Conservation (phyloP, 2,888 invertebrate genomes). For the Spodoptera picta region DNA sequence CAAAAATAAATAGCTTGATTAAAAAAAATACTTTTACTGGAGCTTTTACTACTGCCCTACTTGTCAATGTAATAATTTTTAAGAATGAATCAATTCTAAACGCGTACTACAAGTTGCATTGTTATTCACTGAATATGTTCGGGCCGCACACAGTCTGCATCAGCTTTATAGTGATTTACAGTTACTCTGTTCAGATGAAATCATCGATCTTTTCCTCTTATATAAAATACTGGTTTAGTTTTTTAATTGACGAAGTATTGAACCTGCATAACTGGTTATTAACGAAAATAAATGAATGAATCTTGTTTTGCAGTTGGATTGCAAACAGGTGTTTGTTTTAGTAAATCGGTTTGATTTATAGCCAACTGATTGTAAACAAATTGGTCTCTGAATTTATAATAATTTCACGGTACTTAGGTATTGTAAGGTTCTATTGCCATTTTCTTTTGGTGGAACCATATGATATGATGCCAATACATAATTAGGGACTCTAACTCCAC, state of each 20-base stretch:
- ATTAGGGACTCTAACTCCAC: too few species aligned
- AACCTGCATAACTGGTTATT: constrained; percentile 13
- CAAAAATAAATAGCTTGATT: too few species aligned
- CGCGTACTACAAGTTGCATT: constrained; percentile 25
- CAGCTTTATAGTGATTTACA: constrained; percentile 14
- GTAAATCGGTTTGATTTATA: constrained; percentile 1
- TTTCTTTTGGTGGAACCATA: too few species aligned
- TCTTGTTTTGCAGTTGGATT: constrained; percentile 3
- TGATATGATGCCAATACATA: too few species aligned
- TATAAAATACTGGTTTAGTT: constrained; percentile 3
- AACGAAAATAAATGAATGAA: background rate
- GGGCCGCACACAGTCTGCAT: constrained; percentile 36
- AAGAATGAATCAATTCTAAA: constrained; percentile 19
- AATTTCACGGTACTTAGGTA: too few species aligned
- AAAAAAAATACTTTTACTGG: too few species aligned
- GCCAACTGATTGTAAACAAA: background rate
- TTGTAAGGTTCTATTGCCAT: too few species aligned
- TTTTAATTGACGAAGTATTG: too few species aligned
- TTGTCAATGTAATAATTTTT: background rate
- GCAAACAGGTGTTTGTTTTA: constrained; percentile 6
- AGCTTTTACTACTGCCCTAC: too few species aligned
- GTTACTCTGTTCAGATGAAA: constrained; percentile 17
- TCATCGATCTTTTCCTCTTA: constrained; percentile 7
- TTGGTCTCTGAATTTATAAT: too few species aligned
- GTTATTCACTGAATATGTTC: constrained; percentile 27